A percentile compares a stretch with the other conserved stretches of the same genome.
Conservation (phyloP, 1,140 invertebrate species). For the Drosophila subobscura region DNA sequence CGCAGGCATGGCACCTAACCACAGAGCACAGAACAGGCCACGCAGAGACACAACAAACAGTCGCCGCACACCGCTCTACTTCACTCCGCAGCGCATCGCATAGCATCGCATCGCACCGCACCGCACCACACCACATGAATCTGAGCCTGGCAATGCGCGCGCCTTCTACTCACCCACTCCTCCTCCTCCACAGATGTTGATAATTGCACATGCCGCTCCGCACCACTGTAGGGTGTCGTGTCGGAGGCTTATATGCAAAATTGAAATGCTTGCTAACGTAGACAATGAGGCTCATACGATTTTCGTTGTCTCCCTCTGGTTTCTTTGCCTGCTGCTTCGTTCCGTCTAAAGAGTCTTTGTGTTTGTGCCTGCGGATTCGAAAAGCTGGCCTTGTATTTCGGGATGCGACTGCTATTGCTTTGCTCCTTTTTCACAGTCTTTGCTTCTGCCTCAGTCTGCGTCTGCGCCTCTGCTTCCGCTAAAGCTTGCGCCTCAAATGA, state of each 20-base stretch:
- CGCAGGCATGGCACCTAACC: conserved; percentile 58
- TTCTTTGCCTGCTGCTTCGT: conserved; percentile 2
- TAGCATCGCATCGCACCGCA: neutral
- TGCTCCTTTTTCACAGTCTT: neutral
- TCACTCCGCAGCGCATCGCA: conserved; percentile 4
- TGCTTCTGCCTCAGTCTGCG: too few species aligned
- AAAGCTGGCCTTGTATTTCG: conserved; percentile 9
- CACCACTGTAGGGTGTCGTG: conserved; percentile 30
- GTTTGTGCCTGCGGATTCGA: conserved; percentile 29
- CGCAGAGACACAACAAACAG: conserved; percentile 57
- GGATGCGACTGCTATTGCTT: neutral
- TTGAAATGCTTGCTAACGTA: conserved; percentile 40
- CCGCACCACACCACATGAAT: conserved; percentile 21
- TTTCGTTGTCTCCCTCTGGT: neutral
- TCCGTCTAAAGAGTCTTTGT: neutral
- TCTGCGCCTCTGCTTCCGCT: too few species aligned
- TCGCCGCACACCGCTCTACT: conserved; percentile 18
- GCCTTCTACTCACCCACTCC: conserved; percentile 30
- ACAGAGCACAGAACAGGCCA: conserved; percentile 37
- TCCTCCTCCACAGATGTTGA: conserved; percentile 30
- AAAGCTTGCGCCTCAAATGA: too few species aligned
- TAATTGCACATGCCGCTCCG: conserved; percentile 46
- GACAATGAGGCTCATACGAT: conserved; percentile 32
- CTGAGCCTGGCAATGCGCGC: conserved; percentile 35
- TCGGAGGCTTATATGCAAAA: conserved; percentile 46